phyloP scores from a whole-genome alignment of 2,113 vertebrate genomes.

The Prionailurus viverrinus region DNA sequence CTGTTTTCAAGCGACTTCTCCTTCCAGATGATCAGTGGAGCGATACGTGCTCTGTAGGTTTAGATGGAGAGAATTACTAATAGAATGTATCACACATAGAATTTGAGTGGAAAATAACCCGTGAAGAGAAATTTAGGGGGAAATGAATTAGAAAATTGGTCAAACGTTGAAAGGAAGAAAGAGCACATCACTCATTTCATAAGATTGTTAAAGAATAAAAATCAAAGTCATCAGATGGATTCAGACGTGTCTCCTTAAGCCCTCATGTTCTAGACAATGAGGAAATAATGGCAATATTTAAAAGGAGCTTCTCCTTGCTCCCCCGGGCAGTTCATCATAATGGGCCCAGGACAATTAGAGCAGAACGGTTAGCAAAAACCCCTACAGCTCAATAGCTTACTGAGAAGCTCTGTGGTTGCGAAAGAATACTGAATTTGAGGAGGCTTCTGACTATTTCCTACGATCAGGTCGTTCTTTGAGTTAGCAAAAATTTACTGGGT shows the following conservation, averaged over 20 bases:
- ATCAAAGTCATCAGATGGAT: not conserved
- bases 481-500: not conserved
- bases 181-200: not conserved
- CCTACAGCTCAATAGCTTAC: accelerated
- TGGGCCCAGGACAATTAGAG: not conserved
- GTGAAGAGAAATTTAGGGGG: not conserved
- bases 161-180: slow-evolving; percentile 7
- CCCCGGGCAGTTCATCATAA: too few species aligned
- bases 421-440: too few species aligned
- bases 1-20: not conserved
- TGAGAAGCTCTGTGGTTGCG: not conserved
- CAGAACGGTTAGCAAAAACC: not conserved
- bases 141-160: slow-evolving; percentile 56
- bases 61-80: slow-evolving; percentile 1
- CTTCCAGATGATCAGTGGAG: not conserved
- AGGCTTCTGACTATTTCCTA: too few species aligned
- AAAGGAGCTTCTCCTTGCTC: not conserved
- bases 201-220: not conserved
- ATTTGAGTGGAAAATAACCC: not conserved
- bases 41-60: not conserved
- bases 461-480: accelerated
- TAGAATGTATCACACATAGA: not conserved
- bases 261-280: accelerated
- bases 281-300: not conserved
- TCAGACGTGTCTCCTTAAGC: not conserved